These are phyloP conservation scores for Tenodera sinensis DNA, from an alignment of 2,888 invertebrate genomes.

Conservation along the genomic window DNA sequence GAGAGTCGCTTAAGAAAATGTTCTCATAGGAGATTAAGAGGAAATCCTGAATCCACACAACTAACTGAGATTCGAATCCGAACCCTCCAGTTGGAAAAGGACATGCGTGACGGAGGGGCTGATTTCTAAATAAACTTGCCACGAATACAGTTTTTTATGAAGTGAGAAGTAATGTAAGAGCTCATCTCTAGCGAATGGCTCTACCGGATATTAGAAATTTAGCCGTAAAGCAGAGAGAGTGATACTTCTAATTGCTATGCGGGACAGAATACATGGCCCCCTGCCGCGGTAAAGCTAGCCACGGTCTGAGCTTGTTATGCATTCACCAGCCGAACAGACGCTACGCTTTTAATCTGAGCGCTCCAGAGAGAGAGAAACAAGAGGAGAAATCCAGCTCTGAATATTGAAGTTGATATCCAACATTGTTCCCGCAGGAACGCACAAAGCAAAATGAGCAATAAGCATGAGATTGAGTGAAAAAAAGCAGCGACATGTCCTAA, in stretches of 20 bases:
- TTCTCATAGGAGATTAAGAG: too few species aligned
- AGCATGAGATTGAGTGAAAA: background rate
- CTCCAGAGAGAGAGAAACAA: background rate
- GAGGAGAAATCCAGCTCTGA: background rate
- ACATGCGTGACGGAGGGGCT: too few species aligned
- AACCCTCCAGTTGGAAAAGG: too few species aligned
- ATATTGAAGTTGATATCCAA: background rate
- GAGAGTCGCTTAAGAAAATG: too few species aligned
- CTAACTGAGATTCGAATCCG: too few species aligned
- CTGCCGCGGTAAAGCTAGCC: background rate
- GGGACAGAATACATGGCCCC: background rate
- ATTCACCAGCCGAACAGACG: background rate
- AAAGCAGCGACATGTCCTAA: background rate
- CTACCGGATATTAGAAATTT: background rate
- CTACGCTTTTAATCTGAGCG: background rate
- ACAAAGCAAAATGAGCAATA: background rate
- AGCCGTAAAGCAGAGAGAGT: background rate
- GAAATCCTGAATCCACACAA: too few species aligned
- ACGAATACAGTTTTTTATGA: too few species aligned
- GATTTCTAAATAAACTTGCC: too few species aligned
- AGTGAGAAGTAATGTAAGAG: too few species aligned
- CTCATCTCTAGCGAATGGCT: too few species aligned
- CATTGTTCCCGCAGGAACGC: background rate
- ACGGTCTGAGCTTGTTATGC: background rate
- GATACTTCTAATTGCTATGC: background rate